These are phyloP conservation scores for Megalonaias nervosa DNA, from an alignment of 1,140 invertebrate species.

Conservation along the genomic window DNA sequence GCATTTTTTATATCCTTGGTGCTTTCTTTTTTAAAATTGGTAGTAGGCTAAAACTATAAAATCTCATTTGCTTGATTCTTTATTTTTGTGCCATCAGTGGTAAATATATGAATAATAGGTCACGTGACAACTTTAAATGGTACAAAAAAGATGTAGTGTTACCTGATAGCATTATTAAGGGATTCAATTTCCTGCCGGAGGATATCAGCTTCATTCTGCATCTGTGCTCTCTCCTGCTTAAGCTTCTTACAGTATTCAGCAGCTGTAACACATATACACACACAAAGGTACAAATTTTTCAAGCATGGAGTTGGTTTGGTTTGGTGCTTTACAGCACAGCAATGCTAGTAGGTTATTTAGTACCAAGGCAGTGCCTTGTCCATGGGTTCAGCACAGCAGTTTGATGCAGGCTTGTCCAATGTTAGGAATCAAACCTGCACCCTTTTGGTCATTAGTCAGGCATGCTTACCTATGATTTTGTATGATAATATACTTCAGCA, in stretches of 20 bases:
- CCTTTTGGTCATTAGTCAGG: too few relatives aligned
- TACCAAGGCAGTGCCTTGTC: too few relatives aligned
- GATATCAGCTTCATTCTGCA: slow-evolving; percentile 92
- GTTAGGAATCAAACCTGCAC: too few relatives aligned
- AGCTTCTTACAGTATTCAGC: slow-evolving; percentile 96
- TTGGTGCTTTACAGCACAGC: too few relatives aligned
- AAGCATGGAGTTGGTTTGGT: neutral
- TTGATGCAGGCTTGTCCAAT: too few relatives aligned
- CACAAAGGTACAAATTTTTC: neutral
- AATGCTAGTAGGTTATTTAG: too few relatives aligned
- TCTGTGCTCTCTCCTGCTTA: slow-evolving; percentile 85
- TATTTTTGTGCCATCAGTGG: neutral
- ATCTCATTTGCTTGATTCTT: neutral
- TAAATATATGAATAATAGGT: neutral
- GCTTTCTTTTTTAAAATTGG: too few relatives aligned
- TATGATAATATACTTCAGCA: slow-evolving; percentile 3
- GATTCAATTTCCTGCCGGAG: slow-evolving; percentile 88
- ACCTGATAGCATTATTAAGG: slow-evolving; percentile 93
- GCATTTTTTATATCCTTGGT: too few relatives aligned
- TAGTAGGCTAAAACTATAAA: too few relatives aligned
- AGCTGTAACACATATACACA: slow-evolving; percentile 58
- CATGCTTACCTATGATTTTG: too few relatives aligned
- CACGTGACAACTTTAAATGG: neutral
- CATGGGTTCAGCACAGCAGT: too few relatives aligned
- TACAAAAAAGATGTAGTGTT: slow-evolving; percentile 31